Evolutionary conservation across 2,797 vertebrate genomes (phyloP).

Genomic region (Cetoscarus ocellatus): DNA sequence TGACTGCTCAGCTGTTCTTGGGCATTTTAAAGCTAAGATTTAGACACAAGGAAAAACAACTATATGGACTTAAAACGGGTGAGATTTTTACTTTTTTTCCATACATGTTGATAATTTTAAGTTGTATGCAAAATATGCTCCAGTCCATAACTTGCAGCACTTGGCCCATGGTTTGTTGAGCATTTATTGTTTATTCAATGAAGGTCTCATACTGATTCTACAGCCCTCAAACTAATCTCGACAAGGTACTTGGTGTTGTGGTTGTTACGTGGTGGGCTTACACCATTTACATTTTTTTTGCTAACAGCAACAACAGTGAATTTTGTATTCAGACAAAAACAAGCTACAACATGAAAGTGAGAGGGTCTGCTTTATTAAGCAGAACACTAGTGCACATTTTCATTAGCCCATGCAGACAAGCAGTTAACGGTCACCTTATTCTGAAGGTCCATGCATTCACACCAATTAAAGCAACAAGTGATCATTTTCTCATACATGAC

Average conservation of each 20-base stretch:
- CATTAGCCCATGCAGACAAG: neutral
- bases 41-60: neutral
- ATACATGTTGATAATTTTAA: too few species aligned
- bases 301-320: neutral
- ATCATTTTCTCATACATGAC: neutral
- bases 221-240: neutral
- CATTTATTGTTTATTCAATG: conserved; percentile 7
- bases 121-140: too few species aligned
- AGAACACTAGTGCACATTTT: neutral
- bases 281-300: neutral
- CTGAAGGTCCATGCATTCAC: neutral
- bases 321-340: too few species aligned
- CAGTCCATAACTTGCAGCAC: conserved; percentile 1
- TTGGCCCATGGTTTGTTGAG: conserved; percentile 4
- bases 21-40: neutral
- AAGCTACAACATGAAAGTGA: too few species aligned
- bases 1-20: neutral
- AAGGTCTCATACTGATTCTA: conserved; percentile 43
- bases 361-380: neutral
- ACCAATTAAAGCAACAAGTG: neutral
- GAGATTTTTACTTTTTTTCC: too few species aligned
- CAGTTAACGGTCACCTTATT: neutral
- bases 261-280: too few species aligned
- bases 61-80: too few species aligned
- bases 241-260: neutral